Conservation (phyloP, 2,797 vertebrate genomes). For the Acrocephalus scirpaceus region DNA sequence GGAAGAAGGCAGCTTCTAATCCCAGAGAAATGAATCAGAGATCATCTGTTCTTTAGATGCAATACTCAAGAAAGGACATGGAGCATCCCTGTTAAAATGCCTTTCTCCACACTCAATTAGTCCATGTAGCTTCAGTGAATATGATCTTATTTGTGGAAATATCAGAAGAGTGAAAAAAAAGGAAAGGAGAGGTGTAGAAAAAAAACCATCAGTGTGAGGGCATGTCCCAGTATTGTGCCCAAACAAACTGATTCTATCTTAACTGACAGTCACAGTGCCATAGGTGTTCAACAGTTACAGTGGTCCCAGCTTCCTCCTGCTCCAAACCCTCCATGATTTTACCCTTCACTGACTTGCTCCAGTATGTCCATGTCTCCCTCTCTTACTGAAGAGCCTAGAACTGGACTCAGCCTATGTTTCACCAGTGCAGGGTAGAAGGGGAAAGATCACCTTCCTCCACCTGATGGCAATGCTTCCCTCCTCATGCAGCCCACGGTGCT, state of each 20-base stretch:
- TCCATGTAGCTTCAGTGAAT: neutral
- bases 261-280: neutral
- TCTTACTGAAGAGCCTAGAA: neutral
- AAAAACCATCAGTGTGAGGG: neutral
- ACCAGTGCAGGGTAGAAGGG: neutral
- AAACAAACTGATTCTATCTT: neutral
- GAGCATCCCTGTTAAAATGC: neutral
- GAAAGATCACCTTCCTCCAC: neutral
- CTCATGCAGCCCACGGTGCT: neutral
- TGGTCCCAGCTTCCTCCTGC: neutral
- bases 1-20: neutral
- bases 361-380: neutral
- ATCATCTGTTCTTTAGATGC: neutral
- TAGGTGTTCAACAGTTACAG: neutral
- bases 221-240: neutral
- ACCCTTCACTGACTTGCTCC: neutral
- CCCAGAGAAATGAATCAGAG: neutral
- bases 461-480: neutral
- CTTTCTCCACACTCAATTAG: neutral
- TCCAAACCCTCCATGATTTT: neutral
- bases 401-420: neutral
- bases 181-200: neutral
- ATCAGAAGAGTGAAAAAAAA: neutral
- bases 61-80: neutral
- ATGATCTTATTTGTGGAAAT: neutral